Evolutionary conservation across 2,113 vertebrate species (phyloP).

Genomic region (Thermophis baileyi): DNA sequence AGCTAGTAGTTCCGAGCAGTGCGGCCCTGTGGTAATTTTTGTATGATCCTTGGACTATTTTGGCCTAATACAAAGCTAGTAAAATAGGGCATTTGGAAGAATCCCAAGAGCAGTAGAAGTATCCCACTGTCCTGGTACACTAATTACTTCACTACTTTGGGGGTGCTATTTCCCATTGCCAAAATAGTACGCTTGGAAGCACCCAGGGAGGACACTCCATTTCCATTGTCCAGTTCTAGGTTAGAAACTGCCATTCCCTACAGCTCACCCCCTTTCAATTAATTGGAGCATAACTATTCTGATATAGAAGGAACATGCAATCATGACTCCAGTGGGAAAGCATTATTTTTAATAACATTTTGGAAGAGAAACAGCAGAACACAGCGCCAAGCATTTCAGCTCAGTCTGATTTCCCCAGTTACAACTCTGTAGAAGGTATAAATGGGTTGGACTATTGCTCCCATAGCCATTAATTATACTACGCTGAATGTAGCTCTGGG

Average conservation of each 20-base stretch:
- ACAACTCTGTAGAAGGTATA: background rate
- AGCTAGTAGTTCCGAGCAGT: background rate
- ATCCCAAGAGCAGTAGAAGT: background rate
- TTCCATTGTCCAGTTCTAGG: background rate
- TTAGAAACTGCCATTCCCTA: background rate
- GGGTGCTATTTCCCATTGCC: background rate
- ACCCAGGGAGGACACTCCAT: background rate
- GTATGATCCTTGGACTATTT: background rate
- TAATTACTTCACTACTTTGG: background rate
- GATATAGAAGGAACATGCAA: background rate
- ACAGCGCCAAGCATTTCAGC: background rate
- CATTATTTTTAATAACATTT: background rate
- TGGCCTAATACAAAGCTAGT: background rate
- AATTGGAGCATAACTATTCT: background rate
- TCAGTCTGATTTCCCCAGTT: background rate
- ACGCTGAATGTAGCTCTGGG: background rate
- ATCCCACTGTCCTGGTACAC: background rate
- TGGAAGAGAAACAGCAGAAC: background rate
- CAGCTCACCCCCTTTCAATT: background rate
- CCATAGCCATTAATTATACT: background rate
- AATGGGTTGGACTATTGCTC: background rate
- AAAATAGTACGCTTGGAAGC: background rate
- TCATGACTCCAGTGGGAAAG: background rate
- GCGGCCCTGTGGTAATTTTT: background rate
- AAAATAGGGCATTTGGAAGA: background rate